Evolutionary conservation across 2,113 vertebrate genomes (phyloP), one percentile per base, ranked within the genome.

Genomic region (Halichoerus grypus): DNA sequence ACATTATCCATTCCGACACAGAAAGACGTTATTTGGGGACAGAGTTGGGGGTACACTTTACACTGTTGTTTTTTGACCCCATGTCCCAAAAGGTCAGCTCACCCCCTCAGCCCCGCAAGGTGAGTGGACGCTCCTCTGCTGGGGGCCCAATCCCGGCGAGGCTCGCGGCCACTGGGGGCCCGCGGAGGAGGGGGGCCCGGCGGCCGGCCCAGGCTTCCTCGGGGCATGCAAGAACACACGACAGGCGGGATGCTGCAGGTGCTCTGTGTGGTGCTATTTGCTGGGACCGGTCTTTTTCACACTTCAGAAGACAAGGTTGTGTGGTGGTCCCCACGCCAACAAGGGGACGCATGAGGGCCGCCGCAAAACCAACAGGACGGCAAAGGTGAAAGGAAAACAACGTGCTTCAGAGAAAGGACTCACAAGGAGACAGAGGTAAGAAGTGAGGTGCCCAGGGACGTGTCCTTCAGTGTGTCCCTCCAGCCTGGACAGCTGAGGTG

Each of bases 371-470:
- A 26, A 13, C 36, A 2, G 4, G 26, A 21, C 13, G 7, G 4
- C 4, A 5, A 26, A 49, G 14, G 18, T 14, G 2, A 53, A 36
- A 83, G 36, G 89, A 11, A 26, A 59, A 22, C 1, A 15, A 26
- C 3, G 21, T 1, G 3, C 36, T 51, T 33, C 8, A 0, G 67
- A 24, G 61, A n/a, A 63, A 91, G 24, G 5, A 26, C 36, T 26
- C 1, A 0, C 0, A 0, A 51, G 51, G 14, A 93, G 63, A n/a
- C 26, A 7, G 49, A 7, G 22, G 11, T 0, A 2, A 22, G 53
- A 19, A 5, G 46, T 1, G 1, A 7, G 12, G 49, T 5, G 22
- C 10, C 84, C 83, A 2, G 49, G 4, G 57, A 12, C 3, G 0
- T 4, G 13, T 18, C 46, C 46, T 39, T 10, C 24, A 0, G 1